Evolutionary conservation across 2,113 vertebrate species (phyloP).

Genomic region (Ailurus styani): DNA sequence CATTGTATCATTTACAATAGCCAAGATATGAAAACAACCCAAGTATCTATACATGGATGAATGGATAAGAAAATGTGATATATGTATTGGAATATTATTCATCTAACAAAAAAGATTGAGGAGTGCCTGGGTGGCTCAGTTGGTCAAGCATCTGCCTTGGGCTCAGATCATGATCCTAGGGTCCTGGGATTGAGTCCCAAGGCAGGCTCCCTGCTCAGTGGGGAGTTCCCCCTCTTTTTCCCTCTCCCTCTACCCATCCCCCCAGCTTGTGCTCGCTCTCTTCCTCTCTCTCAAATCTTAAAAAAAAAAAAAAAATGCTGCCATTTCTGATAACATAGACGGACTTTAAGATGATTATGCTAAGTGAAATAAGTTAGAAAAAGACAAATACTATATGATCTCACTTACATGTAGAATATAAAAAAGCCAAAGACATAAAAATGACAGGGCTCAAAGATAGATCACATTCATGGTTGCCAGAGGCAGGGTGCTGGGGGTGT

Average conservation of each 20-base stretch:
- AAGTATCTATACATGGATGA: neutral
- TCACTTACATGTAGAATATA: neutral
- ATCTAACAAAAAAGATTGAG: neutral
- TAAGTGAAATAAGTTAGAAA: neutral
- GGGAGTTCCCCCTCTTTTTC: neutral
- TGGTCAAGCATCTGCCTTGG: neutral
- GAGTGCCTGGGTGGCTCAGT: neutral
- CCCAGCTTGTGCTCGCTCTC: neutral
- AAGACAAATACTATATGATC: neutral
- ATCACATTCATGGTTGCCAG: neutral
- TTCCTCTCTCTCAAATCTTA: neutral
- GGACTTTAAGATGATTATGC: neutral
- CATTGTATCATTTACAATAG: neutral
- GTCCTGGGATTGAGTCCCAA: neutral
- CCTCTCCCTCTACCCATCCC: neutral
- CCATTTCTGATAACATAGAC: neutral
- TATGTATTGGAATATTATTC: neutral
- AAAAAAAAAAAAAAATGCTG: neutral
- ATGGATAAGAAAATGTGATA: neutral
- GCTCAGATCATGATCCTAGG: neutral
- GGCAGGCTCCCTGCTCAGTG: neutral
- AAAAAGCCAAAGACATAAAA: neutral
- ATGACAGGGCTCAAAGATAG: neutral
- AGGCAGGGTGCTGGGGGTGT: neutral
- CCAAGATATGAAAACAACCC: neutral